These are phyloP conservation scores for Platycheirus rosarum DNA, from an alignment of 2,888 invertebrate species.

Conservation along the genomic window DNA sequence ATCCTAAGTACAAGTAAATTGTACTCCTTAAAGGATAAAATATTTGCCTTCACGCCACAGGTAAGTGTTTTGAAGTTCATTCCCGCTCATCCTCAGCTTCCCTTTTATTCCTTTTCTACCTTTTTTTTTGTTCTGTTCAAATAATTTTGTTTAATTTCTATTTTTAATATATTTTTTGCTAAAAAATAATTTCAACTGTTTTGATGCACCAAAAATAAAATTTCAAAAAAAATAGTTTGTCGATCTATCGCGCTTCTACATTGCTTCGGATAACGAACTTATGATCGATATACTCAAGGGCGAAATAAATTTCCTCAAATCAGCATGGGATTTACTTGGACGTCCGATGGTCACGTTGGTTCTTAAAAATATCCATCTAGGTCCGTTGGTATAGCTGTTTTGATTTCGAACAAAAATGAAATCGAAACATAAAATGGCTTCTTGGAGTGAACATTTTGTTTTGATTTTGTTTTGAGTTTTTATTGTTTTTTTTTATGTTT, in stretches of 20 bases:
- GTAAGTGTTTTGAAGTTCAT: slow-evolving; percentile 84
- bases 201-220: slow-evolving; percentile 39
- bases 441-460: slow-evolving; percentile 49
- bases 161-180: slow-evolving; percentile 38
- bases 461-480: slow-evolving; percentile 71
- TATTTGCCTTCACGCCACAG: slow-evolving; percentile 99
- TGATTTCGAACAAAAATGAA: slow-evolving; percentile 10
- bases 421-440: slow-evolving; percentile 21
- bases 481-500: slow-evolving; percentile 74
- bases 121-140: slow-evolving; percentile 40
- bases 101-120: slow-evolving; percentile 51
- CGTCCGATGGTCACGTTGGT: slow-evolving; percentile 96
- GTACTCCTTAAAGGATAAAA: slow-evolving; percentile 96
- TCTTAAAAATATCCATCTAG: slow-evolving; percentile 94
- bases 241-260: slow-evolving; percentile 98
- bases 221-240: slow-evolving; percentile 91
- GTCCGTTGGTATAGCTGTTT: slow-evolving; percentile 84
- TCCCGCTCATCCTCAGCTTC: background rate
- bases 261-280: slow-evolving; percentile 98
- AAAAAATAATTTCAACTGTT: slow-evolving; percentile 47
- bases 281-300: slow-evolving; percentile 98
- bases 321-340: slow-evolving; percentile 98
- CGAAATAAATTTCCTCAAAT: slow-evolving; percentile 98
- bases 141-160: slow-evolving; percentile 61
- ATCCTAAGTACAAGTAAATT: slow-evolving; percentile 98